A percentile compares a stretch with the other conserved stretches of the same genome.
Conservation (phyloP, 2,888 invertebrate genomes). For the Synanthedon myopaeformis region DNA sequence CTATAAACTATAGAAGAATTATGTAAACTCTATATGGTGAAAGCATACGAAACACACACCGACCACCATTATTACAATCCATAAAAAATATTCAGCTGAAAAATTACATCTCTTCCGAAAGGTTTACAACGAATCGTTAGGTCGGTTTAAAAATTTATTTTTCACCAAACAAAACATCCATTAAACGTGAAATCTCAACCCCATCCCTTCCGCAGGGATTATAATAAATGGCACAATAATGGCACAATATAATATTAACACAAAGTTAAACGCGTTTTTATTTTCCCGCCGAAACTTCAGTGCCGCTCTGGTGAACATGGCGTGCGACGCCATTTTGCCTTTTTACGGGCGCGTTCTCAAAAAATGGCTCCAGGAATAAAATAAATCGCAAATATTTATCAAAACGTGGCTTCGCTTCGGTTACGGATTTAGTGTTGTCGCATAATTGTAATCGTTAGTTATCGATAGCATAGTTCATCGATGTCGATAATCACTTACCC, state of each 20-base stretch:
- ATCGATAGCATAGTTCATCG: not conserved
- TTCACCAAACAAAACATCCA: constrained; percentile 65
- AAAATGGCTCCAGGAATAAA: constrained; percentile 53
- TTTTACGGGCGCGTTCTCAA: constrained; percentile 44
- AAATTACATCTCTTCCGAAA: constrained; percentile 43
- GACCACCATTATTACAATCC: constrained; percentile 19
- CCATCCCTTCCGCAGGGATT: constrained; percentile 63
- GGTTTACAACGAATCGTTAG: constrained; percentile 49
- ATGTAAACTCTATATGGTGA: not conserved
- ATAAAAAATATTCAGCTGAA: constrained; percentile 35
- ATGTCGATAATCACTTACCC: not conserved
- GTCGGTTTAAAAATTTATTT: constrained; percentile 47
- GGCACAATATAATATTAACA: constrained; percentile 70
- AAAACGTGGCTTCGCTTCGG: constrained; percentile 34
- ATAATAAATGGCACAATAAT: constrained; percentile 70
- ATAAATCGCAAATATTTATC: constrained; percentile 65
- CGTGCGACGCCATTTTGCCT: constrained; percentile 42
- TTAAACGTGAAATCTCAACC: constrained; percentile 57
- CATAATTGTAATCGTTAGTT: not conserved
- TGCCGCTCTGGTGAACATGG: constrained; percentile 38
- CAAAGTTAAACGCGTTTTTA: constrained; percentile 69
- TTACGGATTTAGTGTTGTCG: constrained; percentile 25
- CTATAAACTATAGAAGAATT: too few species aligned
- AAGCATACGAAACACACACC: constrained; percentile 3
- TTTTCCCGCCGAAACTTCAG: constrained; percentile 59